Evolutionary conservation across 1,140 invertebrate genomes (phyloP).

Genomic region (Macrobrachium nipponense): DNA sequence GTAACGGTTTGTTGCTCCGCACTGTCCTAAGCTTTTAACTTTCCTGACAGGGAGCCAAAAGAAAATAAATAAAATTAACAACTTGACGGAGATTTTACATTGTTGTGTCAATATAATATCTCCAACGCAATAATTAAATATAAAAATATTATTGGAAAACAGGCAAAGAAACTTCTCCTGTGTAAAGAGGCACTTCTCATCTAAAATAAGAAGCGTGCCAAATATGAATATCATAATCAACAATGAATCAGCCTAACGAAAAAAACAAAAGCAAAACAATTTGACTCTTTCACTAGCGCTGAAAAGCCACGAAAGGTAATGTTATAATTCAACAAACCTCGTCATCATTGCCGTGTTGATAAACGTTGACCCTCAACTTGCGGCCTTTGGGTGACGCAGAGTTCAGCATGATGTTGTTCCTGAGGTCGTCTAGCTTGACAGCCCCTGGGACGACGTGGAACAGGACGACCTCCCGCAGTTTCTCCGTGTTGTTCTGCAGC

Average conservation of each 20-base stretch:
- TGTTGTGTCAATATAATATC: too few species aligned
- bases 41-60: background rate
- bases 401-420: slow-evolving; percentile 70
- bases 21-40: background rate
- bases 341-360: slow-evolving; percentile 65
- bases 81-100: background rate
- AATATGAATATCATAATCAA: too few species aligned
- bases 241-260: slow-evolving; percentile 6
- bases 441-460: slow-evolving; percentile 74
- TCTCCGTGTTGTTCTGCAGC: slow-evolving; percentile 68
- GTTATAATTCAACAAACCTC: slow-evolving; percentile 6
- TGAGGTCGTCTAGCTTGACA: slow-evolving; percentile 71
- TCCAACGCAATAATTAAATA: too few species aligned
- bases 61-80: too few species aligned
- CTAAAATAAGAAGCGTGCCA: too few species aligned
- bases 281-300: background rate
- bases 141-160: too few species aligned
- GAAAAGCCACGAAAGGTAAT: background rate
- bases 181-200: too few species aligned
- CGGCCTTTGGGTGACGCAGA: slow-evolving; percentile 69
- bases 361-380: slow-evolving; percentile 73
- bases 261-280: too few species aligned
- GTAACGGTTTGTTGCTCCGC: too few species aligned
- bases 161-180: too few species aligned
- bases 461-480: slow-evolving; percentile 72